Conservation (phyloP, 1,140 invertebrate genomes). For the Orchestia grillus region DNA sequence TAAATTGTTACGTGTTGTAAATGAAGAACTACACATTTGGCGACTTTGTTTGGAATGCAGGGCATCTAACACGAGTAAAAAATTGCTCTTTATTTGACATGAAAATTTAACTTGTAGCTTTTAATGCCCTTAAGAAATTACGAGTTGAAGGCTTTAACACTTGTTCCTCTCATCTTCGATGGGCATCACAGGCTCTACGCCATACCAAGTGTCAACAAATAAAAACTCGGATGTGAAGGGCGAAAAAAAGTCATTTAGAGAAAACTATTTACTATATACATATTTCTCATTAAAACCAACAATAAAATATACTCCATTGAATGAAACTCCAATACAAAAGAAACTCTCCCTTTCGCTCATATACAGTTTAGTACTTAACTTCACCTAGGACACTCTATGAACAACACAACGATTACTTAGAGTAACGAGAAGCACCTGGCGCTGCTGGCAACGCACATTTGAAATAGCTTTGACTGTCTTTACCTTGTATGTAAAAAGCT, state of each 20-base stretch:
- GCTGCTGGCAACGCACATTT: not conserved
- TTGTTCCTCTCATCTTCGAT: not conserved
- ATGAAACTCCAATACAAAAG: not conserved
- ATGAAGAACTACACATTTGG: not conserved
- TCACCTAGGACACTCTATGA: not conserved
- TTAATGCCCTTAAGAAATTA: not conserved
- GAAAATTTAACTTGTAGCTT: not conserved
- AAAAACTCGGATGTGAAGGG: not conserved
- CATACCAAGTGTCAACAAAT: not conserved
- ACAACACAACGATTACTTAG: not conserved
- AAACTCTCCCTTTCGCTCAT: not conserved
- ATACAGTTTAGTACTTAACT: not conserved
- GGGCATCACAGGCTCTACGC: not conserved
- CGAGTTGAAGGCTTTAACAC: not conserved
- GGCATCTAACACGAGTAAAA: not conserved
- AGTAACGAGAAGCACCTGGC: not conserved
- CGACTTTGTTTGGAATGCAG: not conserved
- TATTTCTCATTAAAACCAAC: not conserved
- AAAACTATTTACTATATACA: not conserved
- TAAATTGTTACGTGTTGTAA: not conserved
- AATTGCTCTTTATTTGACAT: not conserved
- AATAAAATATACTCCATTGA: not conserved
- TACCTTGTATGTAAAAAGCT: not conserved
- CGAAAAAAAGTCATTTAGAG: not conserved
- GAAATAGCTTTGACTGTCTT: not conserved